Conservation (phyloP, 1,140 invertebrate species). For the Pseudomyrmex dendroicus region DNA sequence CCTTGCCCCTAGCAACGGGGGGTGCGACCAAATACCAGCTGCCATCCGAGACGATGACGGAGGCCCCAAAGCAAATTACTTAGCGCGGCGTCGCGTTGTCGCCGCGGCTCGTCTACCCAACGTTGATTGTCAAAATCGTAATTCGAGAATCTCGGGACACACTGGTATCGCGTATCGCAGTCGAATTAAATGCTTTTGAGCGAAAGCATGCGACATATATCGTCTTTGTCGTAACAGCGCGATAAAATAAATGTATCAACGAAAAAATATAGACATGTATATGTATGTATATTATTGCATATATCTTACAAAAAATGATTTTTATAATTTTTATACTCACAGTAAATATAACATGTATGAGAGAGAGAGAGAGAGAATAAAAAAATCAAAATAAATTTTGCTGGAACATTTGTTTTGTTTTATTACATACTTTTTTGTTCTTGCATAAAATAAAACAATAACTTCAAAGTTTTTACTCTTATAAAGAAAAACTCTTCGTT, state of each 20-base stretch:
- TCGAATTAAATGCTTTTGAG: slow-evolving; percentile 15
- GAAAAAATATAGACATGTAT: too few species aligned
- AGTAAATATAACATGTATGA: too few species aligned
- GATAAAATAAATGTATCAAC: not conserved
- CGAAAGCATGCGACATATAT: not conserved
- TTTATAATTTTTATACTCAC: too few species aligned
- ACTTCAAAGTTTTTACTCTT: too few species aligned
- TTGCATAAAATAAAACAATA: too few species aligned
- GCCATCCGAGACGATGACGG: slow-evolving; percentile 43
- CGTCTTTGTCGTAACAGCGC: not conserved
- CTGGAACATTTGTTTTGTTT: too few species aligned
- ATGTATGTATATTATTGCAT: too few species aligned
- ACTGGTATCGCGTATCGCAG: slow-evolving; percentile 46
- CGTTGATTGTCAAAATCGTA: slow-evolving; percentile 57
- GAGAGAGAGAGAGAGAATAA: too few species aligned
- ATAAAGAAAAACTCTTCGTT: too few species aligned
- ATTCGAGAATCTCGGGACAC: slow-evolving; percentile 49
- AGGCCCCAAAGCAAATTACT: slow-evolving; percentile 64
- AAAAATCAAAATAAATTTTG: too few species aligned
- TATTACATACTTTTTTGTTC: too few species aligned
- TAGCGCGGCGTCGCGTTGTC: slow-evolving; percentile 33
- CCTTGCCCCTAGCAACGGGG: not conserved
- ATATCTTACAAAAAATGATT: too few species aligned
- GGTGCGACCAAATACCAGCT: slow-evolving; percentile 43
- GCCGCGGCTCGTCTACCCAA: slow-evolving; percentile 35